Evolutionary conservation across 2,113 vertebrate genomes (phyloP), one percentile per base, ranked within the genome.

Genomic region (Artemisiospiza belli): DNA sequence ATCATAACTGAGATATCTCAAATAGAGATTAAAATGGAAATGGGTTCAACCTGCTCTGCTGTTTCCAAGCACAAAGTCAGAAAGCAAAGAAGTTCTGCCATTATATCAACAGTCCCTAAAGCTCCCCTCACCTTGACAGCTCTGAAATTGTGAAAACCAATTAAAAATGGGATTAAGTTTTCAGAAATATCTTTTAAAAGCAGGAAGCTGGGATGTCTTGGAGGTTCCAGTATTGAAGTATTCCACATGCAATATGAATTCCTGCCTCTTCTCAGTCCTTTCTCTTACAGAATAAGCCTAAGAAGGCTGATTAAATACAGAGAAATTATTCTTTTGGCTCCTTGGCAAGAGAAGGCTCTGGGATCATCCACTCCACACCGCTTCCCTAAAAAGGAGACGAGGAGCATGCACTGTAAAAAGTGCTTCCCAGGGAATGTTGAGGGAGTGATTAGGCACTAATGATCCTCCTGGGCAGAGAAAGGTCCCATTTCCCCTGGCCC

Each of bases 311-410:
- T 57, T 68, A 63, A 83, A 66, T 17, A 30, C 20, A 74, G 62
- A 94, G 11, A 28, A 83, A 86, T n/a, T 3, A 35, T 54, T 80
- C 20, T 30, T 75, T 70, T 68, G 76, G 44, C 52, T 92, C 58
- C 39, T 76, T 87, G 88, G 88, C 93, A 49, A 6, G 21, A 22
- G 52, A 37, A 74, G 35, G 63, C 63, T 86, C 63, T 30, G 18
- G 31, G 59, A 90, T 86, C 81, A 59, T 80, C 52, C 75, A 30
- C 52, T 96, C 44, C 73, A 54, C 57, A n/a, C 6, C 2, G 10
- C 54, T 95, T 90, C 92, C 94, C 93, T 95, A 83, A 95, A 93
- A 96, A 92, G 92, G 95, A 94, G 76, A 83, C 0, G 27, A 88
- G 55, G 30, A 93, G 79, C 43, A 11, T 19, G 41, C 67, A 30